A percentile compares a stretch with the other conserved stretches of the same genome.
phyloP scores from a whole-genome alignment of 2,113 vertebrate genomes.

The Nothobranchius furzeri region DNA sequence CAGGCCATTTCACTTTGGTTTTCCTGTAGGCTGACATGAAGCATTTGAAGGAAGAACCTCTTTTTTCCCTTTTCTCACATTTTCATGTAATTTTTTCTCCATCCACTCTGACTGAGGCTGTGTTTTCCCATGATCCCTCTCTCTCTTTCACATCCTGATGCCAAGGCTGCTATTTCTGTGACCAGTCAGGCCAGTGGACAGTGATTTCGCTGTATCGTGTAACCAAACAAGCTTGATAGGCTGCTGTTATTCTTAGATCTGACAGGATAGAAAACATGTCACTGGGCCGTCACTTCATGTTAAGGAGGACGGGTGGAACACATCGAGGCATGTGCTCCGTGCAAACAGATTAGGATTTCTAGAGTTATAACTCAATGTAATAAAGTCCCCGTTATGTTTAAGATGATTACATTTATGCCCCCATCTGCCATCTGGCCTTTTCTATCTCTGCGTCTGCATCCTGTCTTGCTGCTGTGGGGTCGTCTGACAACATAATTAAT shows the following conservation, averaged over 20 bases:
- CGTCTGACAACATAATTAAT: constrained; percentile 24
- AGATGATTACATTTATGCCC: neutral
- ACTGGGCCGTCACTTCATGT: constrained; percentile 20
- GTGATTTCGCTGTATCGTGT: constrained; percentile 58
- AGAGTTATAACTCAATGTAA: constrained; percentile 4
- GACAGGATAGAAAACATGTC: constrained; percentile 57
- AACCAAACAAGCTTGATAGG: constrained; percentile 67
- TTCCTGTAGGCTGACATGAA: too few relatives aligned
- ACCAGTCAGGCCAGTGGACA: constrained; percentile 42
- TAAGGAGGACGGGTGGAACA: neutral
- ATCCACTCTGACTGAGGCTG: constrained; percentile 14
- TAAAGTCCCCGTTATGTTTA: constrained; percentile 5
- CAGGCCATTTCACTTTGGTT: too few relatives aligned
- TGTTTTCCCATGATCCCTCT: constrained; percentile 53
- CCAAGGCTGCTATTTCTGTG: constrained; percentile 53
- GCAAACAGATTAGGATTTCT: neutral
- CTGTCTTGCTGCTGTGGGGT: constrained; percentile 3
- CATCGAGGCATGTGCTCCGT: neutral
- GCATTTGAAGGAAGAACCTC: too few relatives aligned
- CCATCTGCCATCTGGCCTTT: too few relatives aligned
- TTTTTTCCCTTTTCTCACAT: too few relatives aligned
- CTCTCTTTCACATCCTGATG: constrained; percentile 16
- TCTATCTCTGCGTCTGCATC: neutral
- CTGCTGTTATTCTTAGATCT: constrained; percentile 72
- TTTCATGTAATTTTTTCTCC: neutral